A percentile compares a stretch with the other conserved stretches of the same genome.
phyloP scores from a whole-genome alignment of 2,113 vertebrate species.

The Apteryx owenii region DNA sequence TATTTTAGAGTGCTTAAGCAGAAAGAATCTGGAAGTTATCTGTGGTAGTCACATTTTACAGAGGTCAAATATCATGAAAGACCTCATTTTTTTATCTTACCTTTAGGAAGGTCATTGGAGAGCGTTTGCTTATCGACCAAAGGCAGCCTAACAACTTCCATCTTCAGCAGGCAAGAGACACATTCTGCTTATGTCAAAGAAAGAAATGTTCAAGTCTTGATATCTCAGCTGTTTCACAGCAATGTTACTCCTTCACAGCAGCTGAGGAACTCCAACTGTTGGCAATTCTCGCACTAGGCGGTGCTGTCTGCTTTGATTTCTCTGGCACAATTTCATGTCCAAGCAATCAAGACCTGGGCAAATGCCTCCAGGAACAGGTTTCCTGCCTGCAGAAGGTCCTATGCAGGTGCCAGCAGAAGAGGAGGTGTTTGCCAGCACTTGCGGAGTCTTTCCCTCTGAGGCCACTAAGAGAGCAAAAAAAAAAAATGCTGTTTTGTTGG shows the following conservation, averaged over 20 bases:
- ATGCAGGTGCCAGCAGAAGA: not conserved
- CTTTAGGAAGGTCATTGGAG: not conserved
- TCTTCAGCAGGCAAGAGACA: not conserved
- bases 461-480: not conserved
- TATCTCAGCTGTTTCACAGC: not conserved
- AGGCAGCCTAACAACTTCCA: not conserved
- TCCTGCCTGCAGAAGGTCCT: not conserved
- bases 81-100: not conserved
- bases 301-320: not conserved
- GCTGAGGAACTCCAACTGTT: not conserved
- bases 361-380: not conserved
- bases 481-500: not conserved
- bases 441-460: not conserved
- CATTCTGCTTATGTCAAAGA: not conserved
- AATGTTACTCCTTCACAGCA: not conserved
- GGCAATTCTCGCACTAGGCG: not conserved
- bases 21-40: not conserved
- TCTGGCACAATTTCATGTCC: not conserved
- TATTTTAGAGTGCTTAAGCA: not conserved
- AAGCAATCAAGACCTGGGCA: not conserved
- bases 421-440: not conserved
- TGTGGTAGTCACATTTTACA: not conserved
- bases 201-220: not conserved
- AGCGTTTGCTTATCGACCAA: not conserved
- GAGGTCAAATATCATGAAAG: not conserved